Evolutionary conservation across 2,113 vertebrate genomes (phyloP), one percentile per base, ranked within the genome.

Genomic region (Bubalus kerabau): DNA sequence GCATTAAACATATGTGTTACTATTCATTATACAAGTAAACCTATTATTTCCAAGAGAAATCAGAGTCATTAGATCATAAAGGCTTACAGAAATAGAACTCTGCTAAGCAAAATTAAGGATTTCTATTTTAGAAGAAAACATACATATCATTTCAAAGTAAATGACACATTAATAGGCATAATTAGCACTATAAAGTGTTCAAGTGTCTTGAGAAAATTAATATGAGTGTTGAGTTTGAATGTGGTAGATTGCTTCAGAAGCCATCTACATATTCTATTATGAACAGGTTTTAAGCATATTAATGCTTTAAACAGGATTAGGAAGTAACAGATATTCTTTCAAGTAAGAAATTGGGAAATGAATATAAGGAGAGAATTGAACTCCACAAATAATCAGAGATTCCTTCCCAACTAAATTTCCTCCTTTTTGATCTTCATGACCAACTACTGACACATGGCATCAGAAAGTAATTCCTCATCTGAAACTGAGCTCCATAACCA

Each of bases 121-220:
- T 99, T 99, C 98, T 98, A 46, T 97, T 98, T 98, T 97, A 97
- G 96, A 97, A 98, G 97, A 92, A 98, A 98, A 95, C 85, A 98
- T 98, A 97, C 78, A 89, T 98, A 98, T 98, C 7, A 97, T 98
- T 99, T 98, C 95, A 97, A 98, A 99, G 98, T 98, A 99, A 99
- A 98, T 99, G 99, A 98, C 98, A 98, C 97, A 97, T 98, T 99
- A 99, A 99, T 99, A 98, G 98, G 97, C 93, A 98, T 99, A 99
- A 99, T 99, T 99, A 99, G 98, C 98, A 98, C 98, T 99, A 98
- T 99, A 99, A 99, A 99, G 98, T 98, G 76, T 96, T 99, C 98
- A 97, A 98, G 98, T 98, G 98, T 98, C 98, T 98, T 96, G 97
- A 99, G 98, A 94, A 99, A 99, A 99, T 99, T 98, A 98, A 98